A percentile compares a stretch with the other conserved stretches of the same genome.
Conservation (phyloP, 2,797 vertebrate species). For the Arremon aurantiirostris region DNA sequence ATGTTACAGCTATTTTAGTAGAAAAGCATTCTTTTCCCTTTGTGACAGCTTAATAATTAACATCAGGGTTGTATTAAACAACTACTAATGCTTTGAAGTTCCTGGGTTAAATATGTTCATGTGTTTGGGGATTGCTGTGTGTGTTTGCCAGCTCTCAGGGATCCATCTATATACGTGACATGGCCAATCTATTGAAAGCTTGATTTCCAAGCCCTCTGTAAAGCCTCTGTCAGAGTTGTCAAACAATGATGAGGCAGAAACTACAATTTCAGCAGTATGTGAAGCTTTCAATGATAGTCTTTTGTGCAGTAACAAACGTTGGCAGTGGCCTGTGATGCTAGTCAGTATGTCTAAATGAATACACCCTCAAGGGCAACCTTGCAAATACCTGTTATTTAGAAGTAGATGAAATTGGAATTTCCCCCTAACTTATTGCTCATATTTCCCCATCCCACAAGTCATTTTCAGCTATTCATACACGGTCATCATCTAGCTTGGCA, state of each 20-base stretch:
- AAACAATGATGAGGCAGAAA: background rate
- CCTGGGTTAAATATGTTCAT: background rate
- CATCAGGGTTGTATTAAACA: background rate
- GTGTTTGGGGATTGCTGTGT: too few species aligned
- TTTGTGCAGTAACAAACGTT: background rate
- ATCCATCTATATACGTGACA: background rate
- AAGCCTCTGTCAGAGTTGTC: background rate
- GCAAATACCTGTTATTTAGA: background rate
- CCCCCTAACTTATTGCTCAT: background rate
- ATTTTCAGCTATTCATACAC: background rate
- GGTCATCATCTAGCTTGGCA: accelerated
- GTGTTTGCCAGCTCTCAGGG: background rate
- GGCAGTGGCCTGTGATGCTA: background rate
- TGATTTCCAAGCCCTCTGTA: background rate
- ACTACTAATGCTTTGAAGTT: background rate
- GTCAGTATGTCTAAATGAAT: background rate
- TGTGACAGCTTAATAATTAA: background rate
- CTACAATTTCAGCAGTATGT: background rate
- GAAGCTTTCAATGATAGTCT: background rate
- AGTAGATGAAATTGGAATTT: background rate
- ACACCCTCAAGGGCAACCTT: background rate
- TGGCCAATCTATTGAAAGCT: background rate
- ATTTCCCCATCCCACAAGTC: background rate
- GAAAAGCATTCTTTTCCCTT: background rate
- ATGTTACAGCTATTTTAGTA: background rate